Conservation (phyloP, 2,888 invertebrate species). For the Apamea monoglypha region DNA sequence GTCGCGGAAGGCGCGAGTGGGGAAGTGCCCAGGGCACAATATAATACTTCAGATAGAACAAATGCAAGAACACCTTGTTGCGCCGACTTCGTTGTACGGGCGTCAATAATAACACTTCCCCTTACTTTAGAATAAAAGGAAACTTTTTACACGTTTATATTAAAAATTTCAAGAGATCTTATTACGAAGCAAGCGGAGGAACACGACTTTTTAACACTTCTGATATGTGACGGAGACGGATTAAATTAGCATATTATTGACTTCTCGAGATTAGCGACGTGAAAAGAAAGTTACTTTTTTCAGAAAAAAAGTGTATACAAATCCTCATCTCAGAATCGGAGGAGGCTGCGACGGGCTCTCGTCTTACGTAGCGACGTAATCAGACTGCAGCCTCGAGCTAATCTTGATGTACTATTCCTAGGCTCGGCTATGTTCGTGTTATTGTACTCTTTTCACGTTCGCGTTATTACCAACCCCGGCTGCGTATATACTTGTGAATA, state of each 20-base stretch:
- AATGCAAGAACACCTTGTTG: slow-evolving; percentile 82
- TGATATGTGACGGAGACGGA: slow-evolving; percentile 57
- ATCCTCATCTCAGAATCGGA: slow-evolving; percentile 79
- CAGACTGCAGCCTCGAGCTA: slow-evolving; percentile 87
- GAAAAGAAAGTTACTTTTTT: slow-evolving; percentile 58
- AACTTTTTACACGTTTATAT: slow-evolving; percentile 61
- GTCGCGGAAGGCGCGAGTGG: slow-evolving; percentile 79
- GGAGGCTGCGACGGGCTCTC: slow-evolving; percentile 78
- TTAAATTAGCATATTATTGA: slow-evolving; percentile 66
- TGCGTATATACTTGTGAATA: slow-evolving; percentile 59
- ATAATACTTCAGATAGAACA: slow-evolving; percentile 84
- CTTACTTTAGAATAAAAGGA: slow-evolving; percentile 71
- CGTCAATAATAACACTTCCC: slow-evolving; percentile 80
- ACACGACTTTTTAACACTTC: slow-evolving; percentile 58
- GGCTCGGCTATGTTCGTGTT: slow-evolving; percentile 77
- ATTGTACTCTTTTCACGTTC: slow-evolving; percentile 82
- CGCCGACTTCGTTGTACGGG: slow-evolving; percentile 77
- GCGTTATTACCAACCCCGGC: slow-evolving; percentile 72
- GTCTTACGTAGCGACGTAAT: slow-evolving; percentile 84
- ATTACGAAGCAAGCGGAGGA: slow-evolving; percentile 32
- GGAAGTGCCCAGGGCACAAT: slow-evolving; percentile 81
- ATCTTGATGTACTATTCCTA: slow-evolving; percentile 86
- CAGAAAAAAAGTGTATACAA: slow-evolving; percentile 71
- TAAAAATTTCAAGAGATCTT: slow-evolving; percentile 53
- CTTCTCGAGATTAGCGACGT: slow-evolving; percentile 62